Percentiles rank a stretch among this genome's conserved stretches.
Conservation (phyloP, 2,113 vertebrate genomes). For the Choloepus hoffmanni region DNA sequence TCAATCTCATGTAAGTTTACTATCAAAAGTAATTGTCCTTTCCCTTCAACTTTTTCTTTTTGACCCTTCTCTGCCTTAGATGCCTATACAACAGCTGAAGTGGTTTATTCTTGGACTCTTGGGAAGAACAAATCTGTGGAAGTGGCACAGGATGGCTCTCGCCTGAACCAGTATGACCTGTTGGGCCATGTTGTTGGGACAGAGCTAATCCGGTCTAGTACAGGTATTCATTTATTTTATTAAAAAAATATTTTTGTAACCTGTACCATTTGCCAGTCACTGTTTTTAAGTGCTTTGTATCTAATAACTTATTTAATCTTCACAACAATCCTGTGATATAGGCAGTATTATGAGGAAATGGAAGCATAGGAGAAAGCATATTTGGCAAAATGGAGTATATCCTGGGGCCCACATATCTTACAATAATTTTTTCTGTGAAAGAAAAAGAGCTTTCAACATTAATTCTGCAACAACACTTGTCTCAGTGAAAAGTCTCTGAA, state of each 20-base stretch:
- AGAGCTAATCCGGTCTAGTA: slow-evolving; percentile 98
- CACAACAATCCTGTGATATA: background rate
- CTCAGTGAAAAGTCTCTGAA: background rate
- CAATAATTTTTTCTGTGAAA: background rate
- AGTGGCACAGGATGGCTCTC: slow-evolving; percentile 97
- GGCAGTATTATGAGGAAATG: slow-evolving; percentile 2
- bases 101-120: slow-evolving; percentile 97
- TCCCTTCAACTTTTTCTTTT: slow-evolving; percentile 45
- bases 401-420: background rate
- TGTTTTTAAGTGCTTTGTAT: background rate
- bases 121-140: slow-evolving; percentile 95
- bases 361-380: background rate
- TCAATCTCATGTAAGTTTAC: slow-evolving; percentile 32
- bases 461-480: background rate
- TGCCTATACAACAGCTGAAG: slow-evolving; percentile 98
- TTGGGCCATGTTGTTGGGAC: slow-evolving; percentile 96
- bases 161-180: slow-evolving; percentile 98
- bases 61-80: slow-evolving; percentile 86
- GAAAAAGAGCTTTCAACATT: background rate
- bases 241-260: slow-evolving; percentile 17
- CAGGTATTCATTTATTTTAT: slow-evolving; percentile 90
- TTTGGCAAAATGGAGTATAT: slow-evolving; percentile 22
- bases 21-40: slow-evolving; percentile 64
- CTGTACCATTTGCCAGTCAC: background rate
- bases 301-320: slow-evolving; percentile 17